Evolutionary conservation across 2,888 invertebrate genomes (phyloP), one percentile per base, ranked within the genome.

Genomic region (Leptinotarsa haldemani): DNA sequence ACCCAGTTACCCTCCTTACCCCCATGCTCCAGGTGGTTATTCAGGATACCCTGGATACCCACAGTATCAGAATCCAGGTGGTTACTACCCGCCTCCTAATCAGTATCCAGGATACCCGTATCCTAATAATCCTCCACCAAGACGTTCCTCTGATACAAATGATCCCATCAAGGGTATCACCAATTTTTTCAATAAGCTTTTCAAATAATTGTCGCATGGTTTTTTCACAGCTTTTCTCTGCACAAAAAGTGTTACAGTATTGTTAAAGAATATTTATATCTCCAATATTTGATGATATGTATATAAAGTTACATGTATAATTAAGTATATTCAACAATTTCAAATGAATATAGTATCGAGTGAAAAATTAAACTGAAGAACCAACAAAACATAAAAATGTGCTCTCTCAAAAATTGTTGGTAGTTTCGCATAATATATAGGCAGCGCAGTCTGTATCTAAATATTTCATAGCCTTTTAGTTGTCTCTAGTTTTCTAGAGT

Each of bases 181-280:
- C n/a, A 84, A 82, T 77, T 83, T 85, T 69, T 85, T 85, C 66
- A 83, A 79, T 69, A 82, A 70, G 75, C 72, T 75, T 56, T 75
- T 75, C 56, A 75, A 77, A 65, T 73, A 73, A 63, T 71, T 56
- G 7, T 61, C 2, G 16, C 40, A 40, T 20, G 30, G 16, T 48
- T 15, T 48, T 50, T 66, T 18, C 12, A 22, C 50, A 22, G 48
- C 9, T 66, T 48, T 66, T 25, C n/a, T 66, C 7, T 22, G 48
- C 50, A 48, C 52, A 66, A 66, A 12, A 22, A 20, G 48, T 16
- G 22, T 20, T 18, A 25, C 66, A 16, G 61, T 61, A 25, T 61
- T 61, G 13, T 30, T 61, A 25, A 58, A 25, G 4, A 25, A 50
- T 50, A 15, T 50, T n/a, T 15, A 50, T 50, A 50, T 50, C 50